phyloP scores from a whole-genome alignment of 2,113 vertebrate species.

The Cynocephalus volans region DNA sequence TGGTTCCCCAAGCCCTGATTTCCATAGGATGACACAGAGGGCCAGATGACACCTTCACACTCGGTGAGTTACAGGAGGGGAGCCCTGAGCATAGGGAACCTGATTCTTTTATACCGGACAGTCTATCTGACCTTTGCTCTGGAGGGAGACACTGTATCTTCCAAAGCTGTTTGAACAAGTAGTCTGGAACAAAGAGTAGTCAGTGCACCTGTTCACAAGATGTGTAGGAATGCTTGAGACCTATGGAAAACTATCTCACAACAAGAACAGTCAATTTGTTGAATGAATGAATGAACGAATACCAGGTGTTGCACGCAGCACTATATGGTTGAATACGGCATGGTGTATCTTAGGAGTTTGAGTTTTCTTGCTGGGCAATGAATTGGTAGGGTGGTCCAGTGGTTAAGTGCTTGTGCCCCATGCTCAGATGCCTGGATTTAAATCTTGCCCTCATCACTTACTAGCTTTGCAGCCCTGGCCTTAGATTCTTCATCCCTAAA shows the following conservation, averaged over 20 bases:
- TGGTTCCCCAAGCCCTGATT: not conserved
- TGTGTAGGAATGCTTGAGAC: not conserved
- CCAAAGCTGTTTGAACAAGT: not conserved
- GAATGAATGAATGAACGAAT: not conserved
- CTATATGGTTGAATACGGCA: not conserved
- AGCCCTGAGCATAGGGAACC: not conserved
- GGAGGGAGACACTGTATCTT: not conserved
- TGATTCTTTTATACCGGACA: not conserved
- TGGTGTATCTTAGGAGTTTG: not conserved
- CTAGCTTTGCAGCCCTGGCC: not conserved
- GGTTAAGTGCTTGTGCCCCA: not conserved
- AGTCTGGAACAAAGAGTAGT: not conserved
- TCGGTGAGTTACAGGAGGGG: not conserved
- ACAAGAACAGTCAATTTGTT: not conserved
- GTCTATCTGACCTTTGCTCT: not conserved
- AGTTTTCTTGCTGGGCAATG: constrained; percentile 1
- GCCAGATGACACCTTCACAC: not conserved
- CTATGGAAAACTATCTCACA: not conserved
- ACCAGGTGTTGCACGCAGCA: not conserved
- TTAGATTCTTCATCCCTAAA: constrained; percentile 62
- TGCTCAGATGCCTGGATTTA: constrained; percentile 9
- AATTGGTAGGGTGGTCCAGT: not conserved
- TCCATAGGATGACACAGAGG: not conserved
- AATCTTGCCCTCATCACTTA: not conserved
- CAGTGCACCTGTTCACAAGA: not conserved